phyloP scores from a whole-genome alignment of 2,888 invertebrate species.

The Archips xylosteana region DNA sequence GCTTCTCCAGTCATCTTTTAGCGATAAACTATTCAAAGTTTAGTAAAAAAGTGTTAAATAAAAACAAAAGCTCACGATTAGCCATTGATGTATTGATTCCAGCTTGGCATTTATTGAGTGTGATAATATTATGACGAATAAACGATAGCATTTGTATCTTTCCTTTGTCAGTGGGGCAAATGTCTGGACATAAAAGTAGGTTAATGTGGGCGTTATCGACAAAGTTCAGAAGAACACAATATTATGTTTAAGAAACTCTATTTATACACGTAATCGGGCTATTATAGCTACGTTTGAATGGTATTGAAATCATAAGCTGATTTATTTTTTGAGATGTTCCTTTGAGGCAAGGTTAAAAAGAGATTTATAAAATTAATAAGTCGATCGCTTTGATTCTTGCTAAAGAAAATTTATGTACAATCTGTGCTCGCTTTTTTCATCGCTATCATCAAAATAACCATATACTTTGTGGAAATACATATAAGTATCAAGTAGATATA shows the following conservation, averaged over 20 bases:
- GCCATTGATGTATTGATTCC: neutral
- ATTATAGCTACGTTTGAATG: constrained; percentile 12
- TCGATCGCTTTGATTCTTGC: neutral
- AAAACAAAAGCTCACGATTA: constrained; percentile 3
- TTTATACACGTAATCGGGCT: constrained; percentile 15
- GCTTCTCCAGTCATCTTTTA: neutral
- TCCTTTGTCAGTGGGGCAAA: neutral
- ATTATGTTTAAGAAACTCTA: constrained; percentile 20
- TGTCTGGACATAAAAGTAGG: constrained; percentile 5
- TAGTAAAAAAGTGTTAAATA: neutral
- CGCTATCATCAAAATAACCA: too few relatives aligned
- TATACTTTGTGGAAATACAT: too few relatives aligned
- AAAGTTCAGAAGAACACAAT: constrained; percentile 18
- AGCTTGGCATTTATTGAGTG: constrained; percentile 9
- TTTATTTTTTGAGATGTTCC: constrained; percentile 13
- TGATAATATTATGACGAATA: constrained; percentile 6
- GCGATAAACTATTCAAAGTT: neutral
- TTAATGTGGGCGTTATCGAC: constrained; percentile 25
- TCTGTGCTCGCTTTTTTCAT: neutral
- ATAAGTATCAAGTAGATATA: too few relatives aligned
- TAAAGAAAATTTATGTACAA: neutral
- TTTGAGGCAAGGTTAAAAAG: constrained; percentile 7
- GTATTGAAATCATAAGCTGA: constrained; percentile 12
- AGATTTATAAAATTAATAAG: constrained; percentile 1
- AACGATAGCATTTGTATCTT: constrained; percentile 7